Evolutionary conservation across 2,888 invertebrate genomes (phyloP), one percentile per base, ranked within the genome.

Genomic region (Spodoptera picta): DNA sequence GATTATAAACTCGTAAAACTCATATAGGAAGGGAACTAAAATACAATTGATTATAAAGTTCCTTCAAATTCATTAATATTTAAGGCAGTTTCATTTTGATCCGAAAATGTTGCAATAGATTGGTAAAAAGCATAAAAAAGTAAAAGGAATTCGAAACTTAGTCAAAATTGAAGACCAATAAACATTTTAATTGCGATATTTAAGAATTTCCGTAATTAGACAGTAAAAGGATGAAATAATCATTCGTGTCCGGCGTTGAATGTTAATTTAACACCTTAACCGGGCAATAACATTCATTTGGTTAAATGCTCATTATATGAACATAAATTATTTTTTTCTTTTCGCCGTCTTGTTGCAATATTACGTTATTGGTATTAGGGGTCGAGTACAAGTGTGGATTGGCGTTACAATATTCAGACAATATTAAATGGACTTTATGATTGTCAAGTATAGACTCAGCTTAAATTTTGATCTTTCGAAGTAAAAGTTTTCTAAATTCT

Each of bases 251-350:
- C 75, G 61, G 36, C 60, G 31, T 36, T 56, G 24, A 48, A 46
- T 62, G 49, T 47, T 23, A 42, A 46, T 54, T 65, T 60, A 74
- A 65, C 67, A 65, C 70, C 51, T 65, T 19, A 60, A 44, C 24
- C 52, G 23, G 51, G 48, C 44, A 46, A 62, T 69, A 52, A 62
- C 47, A 58, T 31, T 57, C 52, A 67, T 71, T 73, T 48, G 66
- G 44, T 54, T 60, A 60, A 73, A 50, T 65, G 73, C 60, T 74
- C 56, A 65, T 67, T 67, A 75, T 57, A 36, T 56, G 11, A 42
- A 46, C 19, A 71, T 75, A 75, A 64, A 71, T 74, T 71, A 67
- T n/a, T 2, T 42, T 51, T 71, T 73, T 19, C 52, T 75, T 62
- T 59, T 44, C 56, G 19, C 23, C 47, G 63, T 67, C 50, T 58